phyloP scores from a whole-genome alignment of 2,113 vertebrate genomes.

The Antechinus stuartii region DNA sequence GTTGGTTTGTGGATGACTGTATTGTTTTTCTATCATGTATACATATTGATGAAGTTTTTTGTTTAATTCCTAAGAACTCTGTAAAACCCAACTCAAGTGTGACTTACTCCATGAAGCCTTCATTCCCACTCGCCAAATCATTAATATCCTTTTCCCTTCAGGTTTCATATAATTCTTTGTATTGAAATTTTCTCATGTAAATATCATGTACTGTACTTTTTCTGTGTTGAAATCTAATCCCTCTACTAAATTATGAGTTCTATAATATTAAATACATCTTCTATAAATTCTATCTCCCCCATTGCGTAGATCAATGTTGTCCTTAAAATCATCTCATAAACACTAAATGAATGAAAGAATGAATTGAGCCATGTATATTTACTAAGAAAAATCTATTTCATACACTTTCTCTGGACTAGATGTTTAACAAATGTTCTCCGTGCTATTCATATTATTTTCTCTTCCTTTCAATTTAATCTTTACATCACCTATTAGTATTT shows the following conservation, averaged over 20 bases:
- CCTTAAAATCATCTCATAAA: background rate
- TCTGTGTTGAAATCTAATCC: background rate
- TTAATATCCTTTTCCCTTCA: background rate
- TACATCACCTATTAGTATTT: no score
- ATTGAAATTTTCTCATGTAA: background rate
- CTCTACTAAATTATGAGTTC: background rate
- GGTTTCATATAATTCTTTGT: background rate
- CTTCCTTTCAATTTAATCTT: background rate
- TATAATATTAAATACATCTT: background rate
- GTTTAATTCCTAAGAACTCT: background rate
- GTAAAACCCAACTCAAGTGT: background rate
- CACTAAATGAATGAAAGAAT: background rate
- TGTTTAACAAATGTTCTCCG: background rate
- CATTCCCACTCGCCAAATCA: background rate
- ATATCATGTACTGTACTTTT: background rate
- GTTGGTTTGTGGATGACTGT: background rate
- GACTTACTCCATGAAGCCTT: background rate
- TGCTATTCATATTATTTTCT: background rate
- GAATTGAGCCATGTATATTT: background rate
- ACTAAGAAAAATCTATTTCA: background rate
- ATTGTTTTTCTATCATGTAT: background rate
- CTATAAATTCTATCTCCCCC: background rate
- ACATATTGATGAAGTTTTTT: background rate
- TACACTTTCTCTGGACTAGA: background rate
- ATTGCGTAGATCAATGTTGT: background rate